Percentiles rank a stretch among this genome's conserved stretches.
Conservation (phyloP, 2,797 vertebrate genomes). For the Tokudaia muenninki region DNA sequence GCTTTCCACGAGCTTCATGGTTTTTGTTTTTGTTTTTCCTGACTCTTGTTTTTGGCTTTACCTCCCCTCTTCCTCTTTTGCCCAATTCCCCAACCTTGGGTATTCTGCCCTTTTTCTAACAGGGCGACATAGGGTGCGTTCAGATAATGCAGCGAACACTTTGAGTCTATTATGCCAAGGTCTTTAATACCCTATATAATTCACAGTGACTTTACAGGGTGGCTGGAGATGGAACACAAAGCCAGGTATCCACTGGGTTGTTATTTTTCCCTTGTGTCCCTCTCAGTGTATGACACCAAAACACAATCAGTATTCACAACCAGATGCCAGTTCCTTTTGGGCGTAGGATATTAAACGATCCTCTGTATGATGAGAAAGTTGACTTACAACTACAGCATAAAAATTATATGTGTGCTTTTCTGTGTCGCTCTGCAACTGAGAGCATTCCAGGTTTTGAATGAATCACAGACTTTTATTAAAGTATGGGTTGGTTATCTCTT, state of each 20-base stretch:
- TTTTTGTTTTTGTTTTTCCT: not conserved
- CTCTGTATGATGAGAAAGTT: constrained; percentile 3
- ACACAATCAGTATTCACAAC: constrained; percentile 30
- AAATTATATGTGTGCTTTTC: constrained; percentile 38
- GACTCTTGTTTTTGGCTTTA: constrained; percentile 18
- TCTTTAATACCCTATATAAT: not conserved
- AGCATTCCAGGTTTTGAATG: constrained; percentile 44
- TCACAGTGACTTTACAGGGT: not conserved
- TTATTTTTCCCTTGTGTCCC: not conserved
- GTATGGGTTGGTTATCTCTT: constrained; percentile 58
- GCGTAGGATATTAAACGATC: constrained; percentile 6
- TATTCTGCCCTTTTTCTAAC: constrained; percentile 23
- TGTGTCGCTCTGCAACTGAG: constrained; percentile 41
- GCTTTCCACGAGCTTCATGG: not conserved
- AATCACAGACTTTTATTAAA: constrained; percentile 73
- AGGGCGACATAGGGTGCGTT: not conserved
- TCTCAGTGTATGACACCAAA: not conserved
- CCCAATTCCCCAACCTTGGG: not conserved
- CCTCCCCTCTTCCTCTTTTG: not conserved
- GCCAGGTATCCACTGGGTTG: not conserved
- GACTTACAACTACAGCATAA: not conserved
- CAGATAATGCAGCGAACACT: not conserved
- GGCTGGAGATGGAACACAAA: not conserved
- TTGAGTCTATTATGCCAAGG: not conserved
- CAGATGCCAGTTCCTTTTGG: constrained; percentile 17